Conservation (phyloP, 2,888 invertebrate genomes). For the Eretmocerus hayati region DNA sequence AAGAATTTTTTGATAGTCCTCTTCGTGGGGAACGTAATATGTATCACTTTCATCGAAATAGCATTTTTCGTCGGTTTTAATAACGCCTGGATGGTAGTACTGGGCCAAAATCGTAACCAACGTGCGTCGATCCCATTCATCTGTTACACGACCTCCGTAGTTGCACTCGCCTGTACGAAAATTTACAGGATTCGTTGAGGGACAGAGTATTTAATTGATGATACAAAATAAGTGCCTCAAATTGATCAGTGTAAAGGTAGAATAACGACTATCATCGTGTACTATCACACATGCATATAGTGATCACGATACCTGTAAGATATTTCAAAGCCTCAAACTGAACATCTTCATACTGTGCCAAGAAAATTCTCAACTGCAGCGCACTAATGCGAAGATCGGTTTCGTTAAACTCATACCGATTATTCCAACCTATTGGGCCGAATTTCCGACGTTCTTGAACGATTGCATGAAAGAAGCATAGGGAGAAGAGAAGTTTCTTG, state of each 20-base stretch:
- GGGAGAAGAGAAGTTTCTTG: constrained; percentile 76
- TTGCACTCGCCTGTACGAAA: constrained; percentile 73
- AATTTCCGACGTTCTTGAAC: constrained; percentile 86
- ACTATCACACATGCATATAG: no score
- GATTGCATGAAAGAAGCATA: constrained; percentile 91
- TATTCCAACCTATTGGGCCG: constrained; percentile 93
- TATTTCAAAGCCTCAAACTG: constrained; percentile 83
- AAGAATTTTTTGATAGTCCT: constrained; percentile 65
- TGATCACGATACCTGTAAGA: constrained; percentile 61
- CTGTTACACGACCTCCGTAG: constrained; percentile 93
- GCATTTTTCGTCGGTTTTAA: constrained; percentile 42
- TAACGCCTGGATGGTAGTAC: constrained; percentile 69
- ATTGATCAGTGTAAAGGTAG: no score
- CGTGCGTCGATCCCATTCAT: constrained; percentile 91
- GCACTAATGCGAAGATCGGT: constrained; percentile 87
- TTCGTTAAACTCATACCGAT: constrained; percentile 92
- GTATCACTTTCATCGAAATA: constrained; percentile 47
- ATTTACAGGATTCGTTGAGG: no score
- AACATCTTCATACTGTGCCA: constrained; percentile 75
- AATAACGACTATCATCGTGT: no score
- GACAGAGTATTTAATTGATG: no score
- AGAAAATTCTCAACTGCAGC: constrained; percentile 80
- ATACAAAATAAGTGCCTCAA: no score
- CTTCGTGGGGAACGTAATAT: constrained; percentile 68
- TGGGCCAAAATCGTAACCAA: constrained; percentile 73